Evolutionary conservation across 2,888 invertebrate species (phyloP).

Genomic region (Patella ulyssiponensis): DNA sequence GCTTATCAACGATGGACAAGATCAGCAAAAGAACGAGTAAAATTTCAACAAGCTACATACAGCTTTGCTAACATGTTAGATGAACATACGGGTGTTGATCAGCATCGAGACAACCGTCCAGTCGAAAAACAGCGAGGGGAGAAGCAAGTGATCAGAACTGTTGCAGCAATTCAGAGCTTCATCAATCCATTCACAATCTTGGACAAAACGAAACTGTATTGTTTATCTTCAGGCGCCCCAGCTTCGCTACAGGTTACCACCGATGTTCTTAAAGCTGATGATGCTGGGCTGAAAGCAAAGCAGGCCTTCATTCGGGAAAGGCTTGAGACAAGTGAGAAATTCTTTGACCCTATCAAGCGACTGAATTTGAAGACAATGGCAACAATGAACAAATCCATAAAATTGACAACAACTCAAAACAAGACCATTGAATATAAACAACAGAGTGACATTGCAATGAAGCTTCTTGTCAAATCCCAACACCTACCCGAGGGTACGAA

Average conservation of each 20-base stretch:
- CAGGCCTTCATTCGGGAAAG: conserved; percentile 26
- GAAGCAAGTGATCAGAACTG: conserved; percentile 16
- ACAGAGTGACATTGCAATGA: conserved; percentile 34
- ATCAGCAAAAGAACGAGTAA: conserved; percentile 28
- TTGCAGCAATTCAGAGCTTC: conserved; percentile 35
- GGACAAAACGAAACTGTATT: conserved; percentile 29
- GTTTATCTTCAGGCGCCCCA: conserved; percentile 33
- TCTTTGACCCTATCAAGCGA: conserved; percentile 31
- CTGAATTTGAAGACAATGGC: conserved; percentile 29
- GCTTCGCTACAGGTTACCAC: background rate
- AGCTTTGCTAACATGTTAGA: conserved; percentile 28
- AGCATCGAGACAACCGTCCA: conserved; percentile 37
- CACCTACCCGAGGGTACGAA: conserved; percentile 15
- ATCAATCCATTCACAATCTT: conserved; percentile 35
- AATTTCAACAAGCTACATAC: conserved; percentile 30
- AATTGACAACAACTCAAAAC: conserved; percentile 27
- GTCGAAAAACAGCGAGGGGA: conserved; percentile 37
- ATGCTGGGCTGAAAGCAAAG: conserved; percentile 15
- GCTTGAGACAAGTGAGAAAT: conserved; percentile 22
- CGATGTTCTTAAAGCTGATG: conserved; percentile 23
- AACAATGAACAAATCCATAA: conserved; percentile 23
- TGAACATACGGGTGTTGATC: conserved; percentile 8
- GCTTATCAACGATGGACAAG: conserved; percentile 41
- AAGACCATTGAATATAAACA: conserved; percentile 33
- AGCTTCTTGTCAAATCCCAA: no score